These are phyloP conservation scores for Diadophis punctatus DNA, from an alignment of 2,113 vertebrate genomes.

Conservation along the genomic window DNA sequence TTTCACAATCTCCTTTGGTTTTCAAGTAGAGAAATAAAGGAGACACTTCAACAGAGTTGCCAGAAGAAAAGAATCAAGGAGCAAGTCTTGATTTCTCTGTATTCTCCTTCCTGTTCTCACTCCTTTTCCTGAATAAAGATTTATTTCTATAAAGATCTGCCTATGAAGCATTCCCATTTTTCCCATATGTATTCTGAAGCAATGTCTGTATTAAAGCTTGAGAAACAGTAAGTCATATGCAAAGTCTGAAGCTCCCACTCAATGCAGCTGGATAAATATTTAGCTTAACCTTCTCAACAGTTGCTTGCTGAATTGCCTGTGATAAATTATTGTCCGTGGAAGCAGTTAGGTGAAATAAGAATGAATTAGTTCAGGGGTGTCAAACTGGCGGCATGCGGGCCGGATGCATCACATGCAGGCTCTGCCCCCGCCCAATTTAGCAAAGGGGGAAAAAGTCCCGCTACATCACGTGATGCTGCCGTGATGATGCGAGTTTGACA, in stretches of 20 bases:
- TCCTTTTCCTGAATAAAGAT: not conserved
- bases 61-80: not conserved
- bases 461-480: no score
- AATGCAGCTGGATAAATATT: not conserved
- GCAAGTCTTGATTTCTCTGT: not conserved
- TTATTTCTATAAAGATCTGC: not conserved
- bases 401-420: no score
- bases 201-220: not conserved
- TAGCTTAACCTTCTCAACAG: not conserved
- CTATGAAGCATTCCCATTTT: not conserved
- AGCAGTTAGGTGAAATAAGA: not conserved
- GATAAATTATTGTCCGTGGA: no score
- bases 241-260: not conserved
- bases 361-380: not conserved
- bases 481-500: no score
- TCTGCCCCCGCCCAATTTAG: no score
- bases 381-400: no score
- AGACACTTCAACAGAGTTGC: not conserved
- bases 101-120: not conserved
- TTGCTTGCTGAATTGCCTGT: not conserved
- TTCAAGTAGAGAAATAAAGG: not conserved
- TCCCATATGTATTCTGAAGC: not conserved
- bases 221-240: not conserved
- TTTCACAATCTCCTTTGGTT: not conserved
- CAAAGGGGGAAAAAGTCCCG: no score